Evolutionary conservation across 2,888 invertebrate species (phyloP).

Genomic region (Drosophila antonietae): DNA sequence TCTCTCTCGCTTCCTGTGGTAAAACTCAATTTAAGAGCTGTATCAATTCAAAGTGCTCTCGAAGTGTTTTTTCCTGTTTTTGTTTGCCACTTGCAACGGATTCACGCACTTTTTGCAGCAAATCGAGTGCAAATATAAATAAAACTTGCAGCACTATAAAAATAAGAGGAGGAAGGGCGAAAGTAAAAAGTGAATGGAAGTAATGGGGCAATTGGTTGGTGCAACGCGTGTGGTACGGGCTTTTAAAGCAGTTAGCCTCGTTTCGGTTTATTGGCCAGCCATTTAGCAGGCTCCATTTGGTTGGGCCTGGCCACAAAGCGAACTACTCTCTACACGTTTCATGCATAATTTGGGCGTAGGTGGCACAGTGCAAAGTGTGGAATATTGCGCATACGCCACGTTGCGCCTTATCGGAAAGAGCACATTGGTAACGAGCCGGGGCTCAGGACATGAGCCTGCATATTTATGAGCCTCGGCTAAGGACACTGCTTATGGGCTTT

Average conservation of each 20-base stretch:
- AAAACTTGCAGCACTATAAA: conserved; percentile 41
- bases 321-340: conserved; percentile 22
- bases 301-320: conserved; percentile 14
- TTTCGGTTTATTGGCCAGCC: conserved; percentile 53
- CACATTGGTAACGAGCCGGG: conserved; percentile 28
- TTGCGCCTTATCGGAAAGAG: conserved; percentile 53
- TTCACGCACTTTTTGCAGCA: conserved; percentile 43
- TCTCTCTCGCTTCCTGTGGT: neutral
- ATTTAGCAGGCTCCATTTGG: conserved; percentile 24
- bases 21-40: conserved; percentile 14
- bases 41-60: conserved; percentile 11
- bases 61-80: neutral
- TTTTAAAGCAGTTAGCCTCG: conserved; percentile 56
- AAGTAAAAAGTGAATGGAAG: neutral
- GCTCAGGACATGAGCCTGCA: conserved; percentile 57
- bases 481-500: conserved; percentile 57
- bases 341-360: conserved; percentile 35
- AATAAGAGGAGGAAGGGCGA: neutral
- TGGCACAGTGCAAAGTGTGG: conserved; percentile 29
- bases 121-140: conserved; percentile 66
- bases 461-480: conserved; percentile 66
- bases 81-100: conserved; percentile 18
- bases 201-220: conserved; percentile 22
- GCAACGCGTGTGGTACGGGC: conserved; percentile 36
- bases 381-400: conserved; percentile 64